Conservation (phyloP, 2,888 invertebrate genomes). For the Caenorhabditis uteleia region DNA sequence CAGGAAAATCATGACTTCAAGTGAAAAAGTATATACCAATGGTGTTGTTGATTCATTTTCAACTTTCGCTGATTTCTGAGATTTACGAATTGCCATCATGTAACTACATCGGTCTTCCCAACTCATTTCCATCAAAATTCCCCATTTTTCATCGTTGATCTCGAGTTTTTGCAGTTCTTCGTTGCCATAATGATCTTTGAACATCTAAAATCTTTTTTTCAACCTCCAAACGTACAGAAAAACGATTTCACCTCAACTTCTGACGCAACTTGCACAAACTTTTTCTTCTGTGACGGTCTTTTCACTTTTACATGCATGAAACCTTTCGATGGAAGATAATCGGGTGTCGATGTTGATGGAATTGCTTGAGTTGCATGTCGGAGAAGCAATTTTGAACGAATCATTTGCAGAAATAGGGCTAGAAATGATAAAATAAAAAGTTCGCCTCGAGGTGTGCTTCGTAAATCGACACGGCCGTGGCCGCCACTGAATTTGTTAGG, state of each 20-base stretch:
- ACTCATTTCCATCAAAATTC: constrained; percentile 27
- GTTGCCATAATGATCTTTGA: constrained; percentile 14
- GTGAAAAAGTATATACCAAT: neutral
- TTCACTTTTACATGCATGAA: constrained; percentile 23
- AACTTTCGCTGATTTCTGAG: neutral
- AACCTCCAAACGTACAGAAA: neutral
- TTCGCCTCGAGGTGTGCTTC: too few relatives aligned
- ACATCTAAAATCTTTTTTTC: constrained; percentile 20
- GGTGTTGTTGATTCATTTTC: neutral
- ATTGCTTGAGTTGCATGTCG: too few relatives aligned
- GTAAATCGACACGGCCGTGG: too few relatives aligned
- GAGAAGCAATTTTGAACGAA: too few relatives aligned
- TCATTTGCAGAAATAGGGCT: too few relatives aligned
- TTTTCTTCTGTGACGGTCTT: constrained; percentile 22
- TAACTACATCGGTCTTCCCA: constrained; percentile 32
- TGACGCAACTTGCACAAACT: constrained; percentile 27
- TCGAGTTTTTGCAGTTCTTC: constrained; percentile 15
- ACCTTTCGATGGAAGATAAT: too few relatives aligned
- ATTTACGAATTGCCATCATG: constrained; percentile 10
- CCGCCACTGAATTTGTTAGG: too few relatives aligned
- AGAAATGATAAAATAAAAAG: too few relatives aligned
- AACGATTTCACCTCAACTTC: constrained; percentile 18
- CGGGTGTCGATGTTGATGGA: too few relatives aligned
- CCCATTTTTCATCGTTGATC: constrained; percentile 26
- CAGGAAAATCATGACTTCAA: neutral